These are phyloP conservation scores for Vidua macroura DNA, from an alignment of 2,113 vertebrate species.

Conservation along the genomic window DNA sequence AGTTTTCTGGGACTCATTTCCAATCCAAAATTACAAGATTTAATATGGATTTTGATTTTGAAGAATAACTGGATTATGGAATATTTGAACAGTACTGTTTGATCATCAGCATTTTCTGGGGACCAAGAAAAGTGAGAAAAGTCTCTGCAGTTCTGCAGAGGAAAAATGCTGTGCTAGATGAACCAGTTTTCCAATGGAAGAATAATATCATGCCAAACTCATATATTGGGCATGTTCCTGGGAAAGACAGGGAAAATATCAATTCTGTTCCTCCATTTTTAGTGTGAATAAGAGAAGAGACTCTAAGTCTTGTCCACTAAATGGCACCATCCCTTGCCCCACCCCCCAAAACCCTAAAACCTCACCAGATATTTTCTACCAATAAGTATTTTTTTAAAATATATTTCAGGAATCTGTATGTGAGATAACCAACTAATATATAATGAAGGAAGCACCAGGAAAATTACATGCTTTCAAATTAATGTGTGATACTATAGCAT, in stretches of 20 bases:
- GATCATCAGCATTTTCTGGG: neutral
- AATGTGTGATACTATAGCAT: neutral
- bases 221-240: neutral
- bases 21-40: neutral
- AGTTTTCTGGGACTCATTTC: neutral
- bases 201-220: neutral
- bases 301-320: neutral
- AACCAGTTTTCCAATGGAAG: neutral
- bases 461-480: neutral
- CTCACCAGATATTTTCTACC: neutral
- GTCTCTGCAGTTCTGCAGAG: neutral
- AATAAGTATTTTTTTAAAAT: neutral
- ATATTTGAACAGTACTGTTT: neutral
- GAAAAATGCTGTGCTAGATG: neutral
- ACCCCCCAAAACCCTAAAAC: neutral
- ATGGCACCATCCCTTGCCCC: rapidly evolving
- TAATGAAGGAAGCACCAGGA: neutral
- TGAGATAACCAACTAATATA: neutral
- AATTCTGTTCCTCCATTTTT: neutral
- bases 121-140: neutral
- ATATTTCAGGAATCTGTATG: neutral
- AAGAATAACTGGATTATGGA: neutral
- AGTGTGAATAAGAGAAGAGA: neutral
- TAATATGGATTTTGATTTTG: neutral
- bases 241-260: neutral